Conservation (phyloP, 2,113 vertebrate genomes). For the Carassius carassius region DNA sequence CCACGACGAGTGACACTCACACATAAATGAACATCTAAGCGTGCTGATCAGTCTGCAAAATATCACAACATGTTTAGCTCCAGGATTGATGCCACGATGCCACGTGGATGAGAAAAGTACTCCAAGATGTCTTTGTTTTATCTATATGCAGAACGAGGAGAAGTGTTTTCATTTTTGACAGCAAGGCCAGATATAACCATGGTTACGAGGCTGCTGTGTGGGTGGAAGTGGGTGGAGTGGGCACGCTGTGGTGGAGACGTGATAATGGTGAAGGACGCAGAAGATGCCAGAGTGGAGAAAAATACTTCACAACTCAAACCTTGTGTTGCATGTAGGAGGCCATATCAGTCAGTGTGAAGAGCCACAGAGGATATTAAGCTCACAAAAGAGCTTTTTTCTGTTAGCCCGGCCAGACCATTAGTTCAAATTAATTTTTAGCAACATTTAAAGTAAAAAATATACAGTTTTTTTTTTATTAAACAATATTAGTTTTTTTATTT, state of each 20-base stretch:
- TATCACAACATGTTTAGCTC: background rate
- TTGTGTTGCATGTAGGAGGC: slow-evolving; percentile 46
- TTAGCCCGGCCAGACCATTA: too few species aligned
- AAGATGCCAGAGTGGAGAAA: slow-evolving; percentile 61
- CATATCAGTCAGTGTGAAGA: background rate
- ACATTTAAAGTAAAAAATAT: too few species aligned
- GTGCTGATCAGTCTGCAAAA: background rate
- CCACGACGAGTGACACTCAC: slow-evolving; percentile 23
- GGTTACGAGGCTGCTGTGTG: slow-evolving; percentile 64
- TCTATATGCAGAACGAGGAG: slow-evolving; percentile 58
- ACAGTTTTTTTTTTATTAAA: too few species aligned
- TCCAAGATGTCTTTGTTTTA: slow-evolving; percentile 27
- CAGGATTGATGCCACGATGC: slow-evolving; percentile 43
- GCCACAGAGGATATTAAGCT: background rate
- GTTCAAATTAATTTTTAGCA: too few species aligned
- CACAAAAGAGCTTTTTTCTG: background rate
- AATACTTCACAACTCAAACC: slow-evolving; percentile 11
- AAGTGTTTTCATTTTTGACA: slow-evolving; percentile 68
- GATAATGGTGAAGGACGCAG: slow-evolving; percentile 62
- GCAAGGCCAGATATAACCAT: slow-evolving; percentile 71
- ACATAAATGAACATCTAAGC: slow-evolving; percentile 40
- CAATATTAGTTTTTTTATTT: too few species aligned
- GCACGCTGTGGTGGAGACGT: slow-evolving; percentile 59
- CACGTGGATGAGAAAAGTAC: slow-evolving; percentile 21
- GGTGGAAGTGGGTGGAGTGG: slow-evolving; percentile 59